Base-by-base conservation (phyloP, 2,113 vertebrate genomes). In the Pluvianellus socialis region DNA sequence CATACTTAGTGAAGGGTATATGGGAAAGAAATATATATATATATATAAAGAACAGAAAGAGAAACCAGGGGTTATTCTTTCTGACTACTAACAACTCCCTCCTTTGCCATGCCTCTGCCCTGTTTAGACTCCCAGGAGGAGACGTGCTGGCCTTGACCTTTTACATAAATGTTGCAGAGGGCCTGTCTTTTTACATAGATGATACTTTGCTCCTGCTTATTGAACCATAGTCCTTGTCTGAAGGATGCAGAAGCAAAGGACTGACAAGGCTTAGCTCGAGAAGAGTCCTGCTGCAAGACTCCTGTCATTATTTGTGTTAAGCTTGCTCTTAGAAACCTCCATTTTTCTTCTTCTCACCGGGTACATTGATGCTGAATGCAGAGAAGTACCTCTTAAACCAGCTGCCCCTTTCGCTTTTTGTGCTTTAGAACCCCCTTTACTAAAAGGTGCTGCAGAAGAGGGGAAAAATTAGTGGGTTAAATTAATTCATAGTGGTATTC, bases 381-480 rank as follows among this genome's bases (percentile, higher is more conserved):
- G 30, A 88, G 40, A 79, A 88, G 32, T 58, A 61, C 53, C 47
- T 94, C 50, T 88, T 87, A 72, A 59, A 74, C 15, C 20, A 79
- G 65, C 14, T 44, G 12, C 9, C 10, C 28, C 30, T 84, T 68
- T 65, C 21, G 45, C 4, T 65, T 86, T 77, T 76, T 71, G 21
- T 74, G 27, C 17, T 72, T 82, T 83, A n/a, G 32, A 88, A 49
- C 10, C 4, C 27, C 10, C 6, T 86, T 63, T 77, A 63, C 44
- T 45, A 63, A 74, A 86, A 67, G 2, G 10, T 93, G 10, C 1
- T 0, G 0, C 4, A 71, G 38, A 83, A 90, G 4, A 77, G 14
- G 20, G 28, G 32, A 66, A 82, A 86, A 71, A 38, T 3, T n/a
- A 44, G 13, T 47, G 16, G 4, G 7, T 72, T 86, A 88, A 80